Evolutionary conservation across 92 coral and sea anemone genomes (phyloP).

Genomic region (Porites evermanni): DNA sequence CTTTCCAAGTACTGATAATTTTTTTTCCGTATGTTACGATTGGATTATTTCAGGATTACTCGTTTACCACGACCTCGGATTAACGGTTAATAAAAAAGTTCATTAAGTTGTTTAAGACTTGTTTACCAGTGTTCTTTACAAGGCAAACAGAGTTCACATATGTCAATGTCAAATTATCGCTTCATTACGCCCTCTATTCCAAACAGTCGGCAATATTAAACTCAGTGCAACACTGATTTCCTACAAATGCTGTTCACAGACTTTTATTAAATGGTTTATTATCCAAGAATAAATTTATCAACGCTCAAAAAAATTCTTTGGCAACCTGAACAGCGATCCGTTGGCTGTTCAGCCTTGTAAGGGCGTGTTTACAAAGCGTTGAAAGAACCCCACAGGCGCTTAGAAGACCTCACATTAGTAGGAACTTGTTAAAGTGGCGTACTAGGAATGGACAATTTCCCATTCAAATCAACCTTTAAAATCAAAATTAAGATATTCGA

Average conservation of each 20-base stretch:
- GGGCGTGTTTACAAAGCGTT: too few relatives aligned
- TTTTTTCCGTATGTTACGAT: background rate
- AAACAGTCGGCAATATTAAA: background rate
- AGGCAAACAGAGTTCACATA: background rate
- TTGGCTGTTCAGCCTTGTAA: too few relatives aligned
- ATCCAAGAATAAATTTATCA: background rate
- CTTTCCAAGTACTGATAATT: background rate
- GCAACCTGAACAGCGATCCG: too few relatives aligned
- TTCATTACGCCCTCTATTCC: constrained; percentile 1
- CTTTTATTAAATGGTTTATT: background rate
- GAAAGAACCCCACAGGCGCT: too few relatives aligned
- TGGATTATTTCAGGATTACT: background rate
- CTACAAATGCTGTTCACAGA: background rate
- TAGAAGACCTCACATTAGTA: too few relatives aligned
- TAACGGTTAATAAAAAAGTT: background rate
- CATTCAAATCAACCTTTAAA: too few relatives aligned
- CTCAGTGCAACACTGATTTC: too few relatives aligned
- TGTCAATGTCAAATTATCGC: background rate
- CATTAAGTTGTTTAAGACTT: background rate
- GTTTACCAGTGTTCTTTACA: background rate
- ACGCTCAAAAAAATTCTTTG: too few relatives aligned
- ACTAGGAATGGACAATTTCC: too few relatives aligned
- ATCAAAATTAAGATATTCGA: background rate
- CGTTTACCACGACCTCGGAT: background rate
- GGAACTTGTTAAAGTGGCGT: too few relatives aligned